Evolutionary conservation across 2,113 vertebrate genomes (phyloP).

Genomic region (Probosciger aterrimus): DNA sequence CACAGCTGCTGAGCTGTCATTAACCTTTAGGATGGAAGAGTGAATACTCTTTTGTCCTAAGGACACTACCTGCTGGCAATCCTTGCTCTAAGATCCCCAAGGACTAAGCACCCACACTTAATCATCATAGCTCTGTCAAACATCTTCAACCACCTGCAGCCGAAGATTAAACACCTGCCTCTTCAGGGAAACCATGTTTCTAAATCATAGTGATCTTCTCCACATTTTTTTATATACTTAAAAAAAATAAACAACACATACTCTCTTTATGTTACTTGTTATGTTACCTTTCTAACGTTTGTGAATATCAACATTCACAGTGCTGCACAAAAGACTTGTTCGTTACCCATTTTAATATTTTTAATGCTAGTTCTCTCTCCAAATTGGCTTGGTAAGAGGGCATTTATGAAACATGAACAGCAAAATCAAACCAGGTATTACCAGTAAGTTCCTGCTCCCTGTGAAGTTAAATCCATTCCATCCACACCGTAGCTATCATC

Average conservation of each 20-base stretch:
- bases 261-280: neutral
- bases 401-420: neutral
- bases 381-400: neutral
- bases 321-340: neutral
- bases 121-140: constrained; percentile 2
- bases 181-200: neutral
- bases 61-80: constrained; percentile 3
- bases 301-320: neutral
- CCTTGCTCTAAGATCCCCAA: constrained; percentile 8
- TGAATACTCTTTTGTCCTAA: constrained; percentile 8
- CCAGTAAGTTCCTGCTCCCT: constrained; percentile 98
- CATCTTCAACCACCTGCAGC: neutral
- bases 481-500: constrained; percentile 98
- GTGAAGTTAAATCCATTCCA: constrained; percentile 98
- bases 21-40: constrained; percentile 10
- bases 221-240: neutral
- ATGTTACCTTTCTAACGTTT: neutral
- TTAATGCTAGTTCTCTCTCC: neutral
- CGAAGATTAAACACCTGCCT: constrained; percentile 13
- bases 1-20: constrained; percentile 1
- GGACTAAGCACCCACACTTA: neutral
- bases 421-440: constrained; percentile 64
- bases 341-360: neutral
- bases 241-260: neutral
- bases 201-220: neutral